Evolutionary conservation across 2,888 invertebrate genomes (phyloP), one percentile per base, ranked within the genome.

Genomic region (Acleris emargana): DNA sequence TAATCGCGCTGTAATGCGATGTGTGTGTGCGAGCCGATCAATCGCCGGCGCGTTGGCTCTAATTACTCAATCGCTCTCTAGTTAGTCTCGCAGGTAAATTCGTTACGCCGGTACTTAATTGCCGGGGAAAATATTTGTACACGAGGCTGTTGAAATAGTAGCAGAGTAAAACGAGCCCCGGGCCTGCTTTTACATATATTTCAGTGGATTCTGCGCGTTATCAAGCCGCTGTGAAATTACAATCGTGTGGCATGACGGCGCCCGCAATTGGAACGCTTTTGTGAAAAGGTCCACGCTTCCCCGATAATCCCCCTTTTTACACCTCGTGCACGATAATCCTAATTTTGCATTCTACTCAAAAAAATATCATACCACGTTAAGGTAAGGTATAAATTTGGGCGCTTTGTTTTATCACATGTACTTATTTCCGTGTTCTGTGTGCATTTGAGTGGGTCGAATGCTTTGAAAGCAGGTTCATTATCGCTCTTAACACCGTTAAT

Each of bases 401-500:
- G 28, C 25, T 4, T n/a, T 55, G 62, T 55, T 55, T 55, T 6
- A 28, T 38, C 20, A 43, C 43, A 51, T 28, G 1, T 25, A 13
- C 50, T 43, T 50, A 64, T 50, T 64, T 60, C 50, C 54, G 43
- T 45, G 54, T 55, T 55, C 43, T 28, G 22, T 17, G 28, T 55
- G 59, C 59, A 54, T 79, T 79, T 76, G 67, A 77, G 72, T 68
- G 74, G 71, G 72, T 68, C 73, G 76, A 78, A 79, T 76, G 76
- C 76, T 81, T 73, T 78, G 55, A 80, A 82, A 79, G 80, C 79
- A 78, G 80, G 80, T 86, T 86, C 85, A 86, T 87, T 87, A 86
- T 80, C 78, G 82, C 74, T 81, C 79, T 73, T 73, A 74, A 76
- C 77, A 79, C 77, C 79, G 77, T 81, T 77, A 77, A 77, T 79